A percentile compares a stretch with the other conserved stretches of the same genome.
Evolutionary conservation across 2,888 invertebrate genomes (phyloP).

Genomic region (Empis livida): DNA sequence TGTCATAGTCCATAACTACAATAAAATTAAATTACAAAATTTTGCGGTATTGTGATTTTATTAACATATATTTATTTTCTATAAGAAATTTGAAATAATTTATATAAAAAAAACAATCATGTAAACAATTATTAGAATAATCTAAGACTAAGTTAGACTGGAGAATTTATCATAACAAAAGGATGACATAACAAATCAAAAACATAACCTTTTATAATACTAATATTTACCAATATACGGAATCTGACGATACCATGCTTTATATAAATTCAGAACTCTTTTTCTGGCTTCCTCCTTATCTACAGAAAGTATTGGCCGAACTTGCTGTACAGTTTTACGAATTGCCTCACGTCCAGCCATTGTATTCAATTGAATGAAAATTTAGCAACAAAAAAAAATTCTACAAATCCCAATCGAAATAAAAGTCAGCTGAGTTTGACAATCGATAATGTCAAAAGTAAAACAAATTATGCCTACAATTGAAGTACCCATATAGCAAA

Average conservation of each 20-base stretch:
- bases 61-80: too few relatives aligned
- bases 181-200: constrained; percentile 21
- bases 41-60: too few relatives aligned
- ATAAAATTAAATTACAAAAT: constrained; percentile 10
- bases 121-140: not conserved
- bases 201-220: not conserved
- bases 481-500: too few relatives aligned
- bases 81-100: not conserved
- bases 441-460: too few relatives aligned
- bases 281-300: constrained; percentile 63
- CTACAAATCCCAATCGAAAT: not conserved
- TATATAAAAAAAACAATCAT: not conserved
- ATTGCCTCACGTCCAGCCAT: constrained; percentile 37
- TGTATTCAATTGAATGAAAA: not conserved
- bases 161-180: constrained; percentile 12
- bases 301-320: constrained; percentile 74
- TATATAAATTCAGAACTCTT: constrained; percentile 78
- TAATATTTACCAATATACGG: constrained; percentile 66
- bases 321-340: constrained; percentile 46
- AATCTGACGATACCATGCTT: constrained; percentile 87
- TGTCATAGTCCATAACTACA: constrained; percentile 71
- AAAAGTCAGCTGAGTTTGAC: not conserved
- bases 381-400: not conserved
- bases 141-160: not conserved
- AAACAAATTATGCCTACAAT: too few relatives aligned